These are phyloP conservation scores for Limnephilus lunatus DNA, from an alignment of 2,888 invertebrate genomes.

Conservation along the genomic window DNA sequence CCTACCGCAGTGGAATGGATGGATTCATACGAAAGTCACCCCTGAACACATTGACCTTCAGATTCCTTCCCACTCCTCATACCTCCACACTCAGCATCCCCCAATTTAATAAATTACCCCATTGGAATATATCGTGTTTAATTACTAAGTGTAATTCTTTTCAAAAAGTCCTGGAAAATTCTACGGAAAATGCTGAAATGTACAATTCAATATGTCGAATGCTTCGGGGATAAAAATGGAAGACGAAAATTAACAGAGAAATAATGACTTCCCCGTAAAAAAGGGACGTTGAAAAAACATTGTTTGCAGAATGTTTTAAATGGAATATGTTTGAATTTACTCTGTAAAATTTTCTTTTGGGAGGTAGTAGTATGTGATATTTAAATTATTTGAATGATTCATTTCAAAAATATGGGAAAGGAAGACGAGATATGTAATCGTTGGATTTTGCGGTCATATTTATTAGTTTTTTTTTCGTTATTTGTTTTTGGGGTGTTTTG, in stretches of 20 bases:
- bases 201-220: not conserved
- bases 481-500: too few relatives aligned
- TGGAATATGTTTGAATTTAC: not conserved
- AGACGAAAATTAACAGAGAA: not conserved
- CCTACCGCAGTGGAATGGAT: too few relatives aligned
- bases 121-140: not conserved
- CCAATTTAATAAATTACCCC: not conserved
- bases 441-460: not conserved
- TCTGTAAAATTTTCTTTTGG: not conserved
- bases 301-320: not conserved
- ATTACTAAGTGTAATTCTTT: not conserved
- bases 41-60: too few relatives aligned
- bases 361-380: not conserved
- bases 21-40: too few relatives aligned
- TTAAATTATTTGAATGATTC: not conserved
- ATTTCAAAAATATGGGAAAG: not conserved
- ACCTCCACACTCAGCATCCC: too few relatives aligned
- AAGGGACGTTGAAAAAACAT: not conserved
- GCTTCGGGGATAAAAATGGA: not conserved
- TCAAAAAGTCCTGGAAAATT: not conserved
- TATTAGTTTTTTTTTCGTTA: too few relatives aligned
- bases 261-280: not conserved
- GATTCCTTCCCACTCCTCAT: too few relatives aligned
- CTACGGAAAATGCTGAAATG: not conserved
- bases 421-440: not conserved